A percentile compares a stretch with the other conserved stretches of the same genome.
Conservation (phyloP, 2,888 invertebrate genomes). For the Hirudinaria manillensis region DNA sequence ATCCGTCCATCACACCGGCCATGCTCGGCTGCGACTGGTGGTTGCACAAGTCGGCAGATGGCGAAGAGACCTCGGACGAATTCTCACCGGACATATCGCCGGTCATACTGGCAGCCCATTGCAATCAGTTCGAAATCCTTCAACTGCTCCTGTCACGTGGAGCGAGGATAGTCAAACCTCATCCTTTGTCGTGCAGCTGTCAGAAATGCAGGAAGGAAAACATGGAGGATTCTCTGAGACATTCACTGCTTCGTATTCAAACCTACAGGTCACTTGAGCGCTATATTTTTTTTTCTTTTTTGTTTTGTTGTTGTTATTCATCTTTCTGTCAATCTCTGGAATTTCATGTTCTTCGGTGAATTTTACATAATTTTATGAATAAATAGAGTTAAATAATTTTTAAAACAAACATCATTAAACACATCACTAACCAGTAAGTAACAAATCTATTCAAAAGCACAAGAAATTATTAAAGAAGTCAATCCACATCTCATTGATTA, state of each 20-base stretch:
- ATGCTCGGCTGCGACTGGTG: conserved; percentile 60
- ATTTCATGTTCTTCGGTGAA: not conserved
- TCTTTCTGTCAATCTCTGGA: not conserved
- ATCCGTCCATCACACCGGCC: conserved; percentile 56
- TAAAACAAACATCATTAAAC: no score
- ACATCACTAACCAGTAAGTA: no score
- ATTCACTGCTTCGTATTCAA: conserved; percentile 57
- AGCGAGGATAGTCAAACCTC: conserved; percentile 55
- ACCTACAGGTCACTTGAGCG: conserved; percentile 49
- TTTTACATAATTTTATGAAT: not conserved
- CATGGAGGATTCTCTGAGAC: conserved; percentile 56
- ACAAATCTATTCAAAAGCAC: no score
- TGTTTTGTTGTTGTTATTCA: not conserved
- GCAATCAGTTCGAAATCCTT: conserved; percentile 60
- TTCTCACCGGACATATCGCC: conserved; percentile 58
- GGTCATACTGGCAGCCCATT: conserved; percentile 57
- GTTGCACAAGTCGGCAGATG: conserved; percentile 47
- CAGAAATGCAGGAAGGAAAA: conserved; percentile 53
- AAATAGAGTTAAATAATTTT: no score
- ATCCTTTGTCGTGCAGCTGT: conserved; percentile 56
- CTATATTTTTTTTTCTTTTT: not conserved
- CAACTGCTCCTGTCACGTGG: conserved; percentile 57
- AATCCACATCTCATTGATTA: not conserved
- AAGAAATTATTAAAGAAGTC: not conserved
- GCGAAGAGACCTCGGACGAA: conserved; percentile 57